Conservation (phyloP, 1,140 invertebrate species). For the Limonius californicus region DNA sequence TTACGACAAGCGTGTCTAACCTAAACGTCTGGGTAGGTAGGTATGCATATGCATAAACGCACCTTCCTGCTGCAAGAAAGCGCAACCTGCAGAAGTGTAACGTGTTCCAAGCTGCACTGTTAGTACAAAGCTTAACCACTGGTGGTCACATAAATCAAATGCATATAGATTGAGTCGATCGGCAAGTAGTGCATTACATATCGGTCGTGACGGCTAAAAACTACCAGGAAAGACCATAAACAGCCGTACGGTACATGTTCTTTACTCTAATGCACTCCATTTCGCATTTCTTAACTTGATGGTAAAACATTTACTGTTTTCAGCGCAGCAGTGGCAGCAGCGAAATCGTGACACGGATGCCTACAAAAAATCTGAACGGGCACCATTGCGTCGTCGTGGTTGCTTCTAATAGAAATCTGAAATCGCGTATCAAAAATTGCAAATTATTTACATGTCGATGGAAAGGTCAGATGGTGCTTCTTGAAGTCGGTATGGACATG, state of each 20-base stretch:
- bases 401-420: background rate
- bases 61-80: background rate
- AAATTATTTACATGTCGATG: too few relatives aligned
- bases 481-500: too few relatives aligned
- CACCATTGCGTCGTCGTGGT: background rate
- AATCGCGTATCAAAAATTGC: too few relatives aligned
- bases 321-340: background rate
- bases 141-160: constrained; percentile 24
- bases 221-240: constrained; percentile 22
- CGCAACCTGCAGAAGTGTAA: background rate
- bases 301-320: constrained; percentile 1
- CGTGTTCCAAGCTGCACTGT: background rate
- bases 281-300: background rate
- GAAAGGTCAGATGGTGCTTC: too few relatives aligned
- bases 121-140: background rate
- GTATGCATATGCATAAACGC: background rate
- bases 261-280: background rate
- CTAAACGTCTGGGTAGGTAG: background rate
- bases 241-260: background rate
- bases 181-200: constrained; percentile 30
- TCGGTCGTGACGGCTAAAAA: constrained; percentile 28
- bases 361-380: background rate
- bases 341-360: background rate
- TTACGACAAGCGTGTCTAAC: background rate
- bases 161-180: constrained; percentile 28